Evolutionary conservation across 2,888 invertebrate genomes (phyloP), one percentile per base, ranked within the genome.

Genomic region (Drosophila affinis): DNA sequence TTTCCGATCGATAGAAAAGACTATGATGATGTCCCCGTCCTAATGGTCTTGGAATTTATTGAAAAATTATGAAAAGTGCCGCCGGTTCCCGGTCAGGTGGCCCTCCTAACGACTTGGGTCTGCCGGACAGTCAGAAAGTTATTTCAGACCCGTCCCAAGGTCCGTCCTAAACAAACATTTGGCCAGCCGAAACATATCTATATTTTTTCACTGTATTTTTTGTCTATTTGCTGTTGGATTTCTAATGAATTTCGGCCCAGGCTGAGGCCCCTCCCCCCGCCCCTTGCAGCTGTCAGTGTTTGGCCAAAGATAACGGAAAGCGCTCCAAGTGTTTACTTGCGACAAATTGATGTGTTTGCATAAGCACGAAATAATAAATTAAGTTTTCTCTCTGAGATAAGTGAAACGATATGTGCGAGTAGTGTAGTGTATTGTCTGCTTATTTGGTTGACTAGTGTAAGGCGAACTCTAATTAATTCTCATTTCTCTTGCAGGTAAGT

Each of bases 261-360:
- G n/a, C n/a, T n/a, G n/a, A n/a, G n/a, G n/a, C n/a, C n/a, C n/a
- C n/a, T n/a, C n/a, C n/a, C n/a, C 18, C 18, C 2, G 21, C 21
- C 21, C 9, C 24, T 27, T 24, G 14, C 24, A 18, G 62, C 81
- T 77, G 81, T 81, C 79, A 80, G 76, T 87, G 87, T 86, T 85
- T 78, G 78, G 79, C 39, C 49, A 57, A 59, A 87, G 83, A 84
- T 84, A 84, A 84, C 82, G 87, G 76, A 87, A 84, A 78, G 70
- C 79, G 78, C 87, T 87, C 76, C 87, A 83, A 84, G 76, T 84
- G 83, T 84, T 84, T 84, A 78, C 85, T 81, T 84, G 87, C 85
- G 79, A 84, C 85, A 87, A 84, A 84, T 84, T 87, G 87, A 84
- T 84, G 83, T 84, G 83, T 84, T 84, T 87, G 82, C 87, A 79